Percentiles rank a stretch among this genome's conserved stretches.
phyloP scores from a whole-genome alignment of 2,888 invertebrate genomes.

The Ormyrus rosae region DNA sequence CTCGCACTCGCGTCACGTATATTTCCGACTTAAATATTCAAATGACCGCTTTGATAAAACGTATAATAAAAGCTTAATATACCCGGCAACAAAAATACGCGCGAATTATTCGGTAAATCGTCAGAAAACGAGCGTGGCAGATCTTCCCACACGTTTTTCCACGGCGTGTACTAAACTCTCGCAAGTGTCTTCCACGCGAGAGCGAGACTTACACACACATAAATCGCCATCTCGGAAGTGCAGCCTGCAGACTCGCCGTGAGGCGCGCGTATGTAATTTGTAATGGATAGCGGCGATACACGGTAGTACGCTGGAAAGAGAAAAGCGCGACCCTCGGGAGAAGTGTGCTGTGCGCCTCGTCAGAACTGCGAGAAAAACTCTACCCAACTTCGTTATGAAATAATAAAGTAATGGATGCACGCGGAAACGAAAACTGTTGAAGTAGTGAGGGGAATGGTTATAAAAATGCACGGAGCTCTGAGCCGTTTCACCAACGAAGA shows the following conservation, averaged over 20 bases:
- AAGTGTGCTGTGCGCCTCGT: too few species aligned
- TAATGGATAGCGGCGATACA: conserved; percentile 15
- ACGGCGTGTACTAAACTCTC: too few species aligned
- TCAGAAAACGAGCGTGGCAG: conserved; percentile 1
- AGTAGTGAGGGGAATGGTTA: too few species aligned
- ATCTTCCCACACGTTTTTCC: conserved; percentile 38
- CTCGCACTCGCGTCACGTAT: too few species aligned
- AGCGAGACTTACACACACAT: conserved; percentile 29
- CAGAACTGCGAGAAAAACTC: too few species aligned
- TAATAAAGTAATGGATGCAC: too few species aligned
- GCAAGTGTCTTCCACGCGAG: not conserved
- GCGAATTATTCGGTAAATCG: conserved; percentile 26
- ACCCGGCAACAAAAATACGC: not conserved
- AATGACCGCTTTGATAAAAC: too few species aligned
- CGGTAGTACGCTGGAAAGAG: conserved; percentile 11
- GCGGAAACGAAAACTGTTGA: too few species aligned
- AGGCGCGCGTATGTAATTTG: conserved; percentile 30
- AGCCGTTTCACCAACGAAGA: not conserved
- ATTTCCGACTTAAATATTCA: too few species aligned
- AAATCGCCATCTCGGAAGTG: conserved; percentile 48
- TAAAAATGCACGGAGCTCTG: too few species aligned
- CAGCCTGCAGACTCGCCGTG: not conserved
- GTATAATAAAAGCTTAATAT: too few species aligned
- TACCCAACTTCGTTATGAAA: too few species aligned
- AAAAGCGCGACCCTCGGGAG: not conserved